Percentiles rank a stretch among this genome's conserved stretches.
These are phyloP conservation scores for Podotricha telesiphe DNA, from an alignment of 2,888 invertebrate species.

Conservation along the genomic window DNA sequence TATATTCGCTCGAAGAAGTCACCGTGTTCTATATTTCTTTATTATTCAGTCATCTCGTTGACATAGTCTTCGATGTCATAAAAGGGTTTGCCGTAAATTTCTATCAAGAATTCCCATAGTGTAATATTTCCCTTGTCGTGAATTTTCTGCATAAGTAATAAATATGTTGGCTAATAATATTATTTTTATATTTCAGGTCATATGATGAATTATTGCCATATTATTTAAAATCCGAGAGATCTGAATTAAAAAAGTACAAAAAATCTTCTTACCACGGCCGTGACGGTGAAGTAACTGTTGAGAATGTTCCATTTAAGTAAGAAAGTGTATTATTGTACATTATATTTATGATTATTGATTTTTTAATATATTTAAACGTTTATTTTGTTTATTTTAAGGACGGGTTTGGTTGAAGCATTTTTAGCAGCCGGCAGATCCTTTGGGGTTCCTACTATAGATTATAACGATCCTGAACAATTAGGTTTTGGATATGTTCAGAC, in stretches of 20 bases:
- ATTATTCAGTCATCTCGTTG: constrained; percentile 38
- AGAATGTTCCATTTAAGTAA: constrained; percentile 84
- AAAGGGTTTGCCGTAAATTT: constrained; percentile 40
- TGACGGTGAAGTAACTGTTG: constrained; percentile 85
- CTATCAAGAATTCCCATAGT: constrained; percentile 32
- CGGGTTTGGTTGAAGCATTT: constrained; percentile 81
- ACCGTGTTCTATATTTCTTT: constrained; percentile 34
- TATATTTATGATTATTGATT: constrained; percentile 24
- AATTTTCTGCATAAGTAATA: constrained; percentile 12
- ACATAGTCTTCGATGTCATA: constrained; percentile 35
- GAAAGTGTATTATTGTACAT: constrained; percentile 39
- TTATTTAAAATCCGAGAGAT: constrained; percentile 85
- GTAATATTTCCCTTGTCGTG: constrained; percentile 23
- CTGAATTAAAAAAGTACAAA: constrained; percentile 75
- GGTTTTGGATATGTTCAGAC: constrained; percentile 83
- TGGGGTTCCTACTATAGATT: constrained; percentile 84
- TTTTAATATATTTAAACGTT: constrained; percentile 27
- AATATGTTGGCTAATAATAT: not conserved
- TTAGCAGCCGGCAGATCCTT: constrained; percentile 83
- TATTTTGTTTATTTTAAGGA: constrained; percentile 57
- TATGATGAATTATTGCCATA: constrained; percentile 84
- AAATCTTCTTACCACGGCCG: constrained; percentile 82
- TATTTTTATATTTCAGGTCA: constrained; percentile 77
- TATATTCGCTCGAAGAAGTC: not conserved
- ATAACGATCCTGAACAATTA: constrained; percentile 85